These are phyloP conservation scores for Brotula barbata DNA, from an alignment of 2,797 vertebrate genomes.

Conservation along the genomic window DNA sequence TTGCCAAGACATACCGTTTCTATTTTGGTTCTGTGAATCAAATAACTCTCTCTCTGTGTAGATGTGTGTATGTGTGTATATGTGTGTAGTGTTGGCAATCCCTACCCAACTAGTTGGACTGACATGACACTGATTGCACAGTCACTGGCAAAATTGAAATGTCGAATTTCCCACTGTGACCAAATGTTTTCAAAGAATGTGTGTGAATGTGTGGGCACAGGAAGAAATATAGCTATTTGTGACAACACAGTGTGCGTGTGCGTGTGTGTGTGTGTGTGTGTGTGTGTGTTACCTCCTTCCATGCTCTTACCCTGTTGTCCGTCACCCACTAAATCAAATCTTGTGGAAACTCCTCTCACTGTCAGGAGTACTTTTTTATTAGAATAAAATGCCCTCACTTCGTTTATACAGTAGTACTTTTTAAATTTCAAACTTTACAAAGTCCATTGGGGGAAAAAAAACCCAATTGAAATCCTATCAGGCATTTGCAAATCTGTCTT, in stretches of 20 bases:
- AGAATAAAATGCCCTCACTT: background rate
- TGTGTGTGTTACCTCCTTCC: slow-evolving; percentile 6
- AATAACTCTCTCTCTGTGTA: slow-evolving; percentile 1
- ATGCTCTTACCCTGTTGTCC: slow-evolving; percentile 39
- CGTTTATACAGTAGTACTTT: too few relatives aligned
- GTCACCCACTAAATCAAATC: slow-evolving; percentile 29
- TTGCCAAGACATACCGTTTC: background rate
- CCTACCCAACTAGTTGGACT: background rate
- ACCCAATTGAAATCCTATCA: slow-evolving; percentile 10
- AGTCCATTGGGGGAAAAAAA: slow-evolving; percentile 6
- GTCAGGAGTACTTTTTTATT: slow-evolving; percentile 21
- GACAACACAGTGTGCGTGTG: background rate
- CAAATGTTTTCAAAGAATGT: background rate
- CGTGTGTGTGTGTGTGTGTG: background rate
- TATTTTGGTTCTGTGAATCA: slow-evolving; percentile 7
- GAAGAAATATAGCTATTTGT: too few relatives aligned
- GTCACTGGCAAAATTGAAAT: slow-evolving; percentile 14
- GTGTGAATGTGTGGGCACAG: background rate
- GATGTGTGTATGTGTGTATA: background rate
- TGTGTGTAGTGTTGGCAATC: slow-evolving; percentile 9
- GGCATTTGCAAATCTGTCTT: background rate
- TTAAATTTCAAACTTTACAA: slow-evolving; percentile 13
- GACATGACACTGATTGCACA: slow-evolving; percentile 10
- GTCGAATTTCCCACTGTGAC: slow-evolving; percentile 3
- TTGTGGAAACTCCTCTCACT: slow-evolving; percentile 17